Percentiles rank a stretch among this genome's conserved stretches.
These are phyloP conservation scores for Cuniculus paca DNA, from an alignment of 2,797 vertebrate species.

Conservation along the genomic window DNA sequence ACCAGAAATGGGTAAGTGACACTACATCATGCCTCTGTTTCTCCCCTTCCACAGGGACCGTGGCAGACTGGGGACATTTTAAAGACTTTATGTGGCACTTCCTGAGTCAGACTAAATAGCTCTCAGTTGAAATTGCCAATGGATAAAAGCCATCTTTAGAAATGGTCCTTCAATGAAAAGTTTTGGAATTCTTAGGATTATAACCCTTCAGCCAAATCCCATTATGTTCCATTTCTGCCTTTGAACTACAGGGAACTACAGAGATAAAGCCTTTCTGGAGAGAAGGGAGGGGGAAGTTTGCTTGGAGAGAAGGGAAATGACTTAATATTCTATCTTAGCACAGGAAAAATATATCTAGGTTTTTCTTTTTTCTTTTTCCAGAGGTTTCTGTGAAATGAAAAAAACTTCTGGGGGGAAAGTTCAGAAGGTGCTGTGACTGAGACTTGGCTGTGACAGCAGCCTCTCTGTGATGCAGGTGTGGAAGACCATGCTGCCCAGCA, in stretches of 20 bases:
- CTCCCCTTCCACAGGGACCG: conserved; percentile 55
- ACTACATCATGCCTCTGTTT: conserved; percentile 27
- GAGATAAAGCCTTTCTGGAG: conserved; percentile 48
- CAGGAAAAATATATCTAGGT: conserved; percentile 5
- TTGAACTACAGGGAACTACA: conserved; percentile 75
- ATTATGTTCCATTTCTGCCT: conserved; percentile 75
- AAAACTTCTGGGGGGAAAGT: not conserved
- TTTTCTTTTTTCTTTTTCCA: not conserved
- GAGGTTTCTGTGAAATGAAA: conserved; percentile 60
- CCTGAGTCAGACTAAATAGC: conserved; percentile 74
- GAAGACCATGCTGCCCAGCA: not conserved
- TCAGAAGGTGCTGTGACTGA: not conserved
- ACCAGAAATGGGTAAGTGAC: conserved; percentile 48
- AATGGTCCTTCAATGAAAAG: conserved; percentile 75
- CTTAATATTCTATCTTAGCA: conserved; percentile 50
- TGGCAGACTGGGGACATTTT: conserved; percentile 51
- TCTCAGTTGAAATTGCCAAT: conserved; percentile 75
- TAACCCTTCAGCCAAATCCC: conserved; percentile 78
- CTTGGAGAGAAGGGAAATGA: conserved; percentile 59
- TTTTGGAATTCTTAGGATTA: conserved; percentile 83
- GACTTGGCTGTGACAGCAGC: not conserved
- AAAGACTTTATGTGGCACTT: conserved; percentile 69
- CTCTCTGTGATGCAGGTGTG: not conserved
- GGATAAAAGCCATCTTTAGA: conserved; percentile 79
- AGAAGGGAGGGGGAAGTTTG: not conserved